Percentiles rank a stretch among this genome's conserved stretches.
Evolutionary conservation across 2,888 invertebrate species (phyloP).

Genomic region (Synergus umbraculus): DNA sequence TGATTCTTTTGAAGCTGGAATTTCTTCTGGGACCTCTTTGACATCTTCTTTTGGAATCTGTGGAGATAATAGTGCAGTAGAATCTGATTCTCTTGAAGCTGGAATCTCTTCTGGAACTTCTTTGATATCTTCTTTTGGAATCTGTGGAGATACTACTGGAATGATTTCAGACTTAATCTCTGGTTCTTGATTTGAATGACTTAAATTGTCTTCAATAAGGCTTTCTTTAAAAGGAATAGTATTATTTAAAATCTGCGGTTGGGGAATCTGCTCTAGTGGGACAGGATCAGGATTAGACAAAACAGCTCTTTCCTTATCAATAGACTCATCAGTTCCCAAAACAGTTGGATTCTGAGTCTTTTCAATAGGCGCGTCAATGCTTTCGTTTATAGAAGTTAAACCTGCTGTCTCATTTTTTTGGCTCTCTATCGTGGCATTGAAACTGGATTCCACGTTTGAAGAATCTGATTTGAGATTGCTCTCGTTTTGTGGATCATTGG

Average conservation of each 20-base stretch:
- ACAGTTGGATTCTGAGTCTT: background rate
- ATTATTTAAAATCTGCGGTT: background rate
- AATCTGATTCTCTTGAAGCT: too few species aligned
- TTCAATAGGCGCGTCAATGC: background rate
- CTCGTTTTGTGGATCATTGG: background rate
- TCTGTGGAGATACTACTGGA: background rate
- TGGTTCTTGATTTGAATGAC: background rate
- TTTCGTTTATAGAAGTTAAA: background rate
- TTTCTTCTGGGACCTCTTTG: too few species aligned
- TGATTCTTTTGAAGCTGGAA: too few species aligned
- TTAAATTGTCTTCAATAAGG: background rate
- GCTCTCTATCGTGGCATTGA: background rate
- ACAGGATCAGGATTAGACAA: background rate
- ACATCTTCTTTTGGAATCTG: too few species aligned
- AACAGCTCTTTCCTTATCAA: background rate
- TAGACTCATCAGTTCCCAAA: background rate
- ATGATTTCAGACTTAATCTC: background rate
- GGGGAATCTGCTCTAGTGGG: background rate
- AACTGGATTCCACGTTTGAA: background rate
- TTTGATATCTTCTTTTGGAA: too few species aligned
- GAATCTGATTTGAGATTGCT: background rate
- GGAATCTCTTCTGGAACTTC: too few species aligned
- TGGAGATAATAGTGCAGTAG: too few species aligned
- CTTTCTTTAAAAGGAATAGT: background rate
- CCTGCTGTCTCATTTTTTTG: conserved; percentile 2